Evolutionary conservation across 2,113 vertebrate genomes (phyloP).

Genomic region (Pomatorhinus ruficollis): DNA sequence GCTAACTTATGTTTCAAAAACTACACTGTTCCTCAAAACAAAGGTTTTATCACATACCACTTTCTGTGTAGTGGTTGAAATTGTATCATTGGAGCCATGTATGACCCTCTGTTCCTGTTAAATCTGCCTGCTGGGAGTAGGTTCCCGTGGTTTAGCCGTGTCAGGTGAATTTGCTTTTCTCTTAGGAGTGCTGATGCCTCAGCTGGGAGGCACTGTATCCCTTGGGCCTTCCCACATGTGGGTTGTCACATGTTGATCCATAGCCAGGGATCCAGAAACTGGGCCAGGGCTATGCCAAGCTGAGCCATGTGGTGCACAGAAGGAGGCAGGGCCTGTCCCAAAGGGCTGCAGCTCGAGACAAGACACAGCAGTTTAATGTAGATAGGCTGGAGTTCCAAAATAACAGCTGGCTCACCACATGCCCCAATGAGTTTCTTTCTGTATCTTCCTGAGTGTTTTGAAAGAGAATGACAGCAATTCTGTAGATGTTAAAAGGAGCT

Average conservation of each 20-base stretch:
- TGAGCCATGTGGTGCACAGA: not conserved
- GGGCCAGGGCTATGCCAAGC: not conserved
- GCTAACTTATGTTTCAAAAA: not conserved
- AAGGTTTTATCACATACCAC: not conserved
- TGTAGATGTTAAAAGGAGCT: not conserved
- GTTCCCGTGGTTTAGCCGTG: not conserved
- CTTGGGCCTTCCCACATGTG: not conserved
- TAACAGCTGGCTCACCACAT: not conserved
- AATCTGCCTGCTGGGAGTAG: not conserved
- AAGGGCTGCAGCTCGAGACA: fast-evolving
- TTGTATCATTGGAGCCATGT: fast-evolving
- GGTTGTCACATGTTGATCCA: fast-evolving
- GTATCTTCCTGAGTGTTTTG: not conserved
- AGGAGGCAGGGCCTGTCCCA: not conserved
- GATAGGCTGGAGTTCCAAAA: not conserved
- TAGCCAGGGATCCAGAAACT: not conserved
- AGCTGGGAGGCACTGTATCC: not conserved
- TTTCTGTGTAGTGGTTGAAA: not conserved
- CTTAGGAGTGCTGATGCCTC: not conserved
- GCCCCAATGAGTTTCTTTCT: not conserved
- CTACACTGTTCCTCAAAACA: not conserved
- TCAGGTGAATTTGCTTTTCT: not conserved
- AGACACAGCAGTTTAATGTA: fast-evolving
- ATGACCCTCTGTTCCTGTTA: not conserved
- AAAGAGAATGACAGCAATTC: not conserved